A percentile compares a stretch with the other conserved stretches of the same genome.
These are phyloP conservation scores for Erythrocercus mccallii DNA, from an alignment of 2,113 vertebrate species.

Conservation along the genomic window DNA sequence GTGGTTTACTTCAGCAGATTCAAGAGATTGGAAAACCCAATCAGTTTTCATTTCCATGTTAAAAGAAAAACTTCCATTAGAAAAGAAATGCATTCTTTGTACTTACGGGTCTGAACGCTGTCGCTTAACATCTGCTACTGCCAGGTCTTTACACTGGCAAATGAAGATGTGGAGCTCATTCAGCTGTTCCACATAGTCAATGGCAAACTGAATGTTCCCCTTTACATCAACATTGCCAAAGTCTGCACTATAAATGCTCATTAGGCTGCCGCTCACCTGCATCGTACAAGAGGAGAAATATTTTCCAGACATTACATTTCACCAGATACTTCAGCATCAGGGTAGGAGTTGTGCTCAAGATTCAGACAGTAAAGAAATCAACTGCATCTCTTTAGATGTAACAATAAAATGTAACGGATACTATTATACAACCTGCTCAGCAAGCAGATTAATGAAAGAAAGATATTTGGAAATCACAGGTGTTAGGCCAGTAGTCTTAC, in stretches of 20 bases:
- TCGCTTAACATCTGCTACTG: slow-evolving; percentile 83
- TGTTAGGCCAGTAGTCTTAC: not conserved
- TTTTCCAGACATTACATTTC: not conserved
- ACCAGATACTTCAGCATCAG: not conserved
- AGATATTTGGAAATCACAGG: not conserved
- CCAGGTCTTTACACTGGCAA: slow-evolving; percentile 87
- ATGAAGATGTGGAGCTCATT: slow-evolving; percentile 90
- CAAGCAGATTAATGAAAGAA: not conserved
- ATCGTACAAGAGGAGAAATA: not conserved
- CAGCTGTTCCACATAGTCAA: slow-evolving; percentile 88
- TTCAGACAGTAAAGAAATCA: not conserved
- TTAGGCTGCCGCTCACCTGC: slow-evolving; percentile 86
- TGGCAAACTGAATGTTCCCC: slow-evolving; percentile 87
- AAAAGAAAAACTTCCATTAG: not conserved
- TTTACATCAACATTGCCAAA: slow-evolving; percentile 83
- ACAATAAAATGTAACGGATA: not conserved
- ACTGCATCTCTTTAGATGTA: not conserved
- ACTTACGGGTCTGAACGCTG: slow-evolving; percentile 93
- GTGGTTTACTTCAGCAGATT: not conserved
- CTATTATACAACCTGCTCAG: not conserved
- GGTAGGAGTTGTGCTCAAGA: not conserved
- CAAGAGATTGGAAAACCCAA: not conserved
- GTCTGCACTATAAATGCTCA: slow-evolving; percentile 84
- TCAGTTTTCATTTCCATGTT: not conserved
- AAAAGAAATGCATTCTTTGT: not conserved